Evolutionary conservation across 2,888 invertebrate genomes (phyloP).

Genomic region (Mycogona germanica): DNA sequence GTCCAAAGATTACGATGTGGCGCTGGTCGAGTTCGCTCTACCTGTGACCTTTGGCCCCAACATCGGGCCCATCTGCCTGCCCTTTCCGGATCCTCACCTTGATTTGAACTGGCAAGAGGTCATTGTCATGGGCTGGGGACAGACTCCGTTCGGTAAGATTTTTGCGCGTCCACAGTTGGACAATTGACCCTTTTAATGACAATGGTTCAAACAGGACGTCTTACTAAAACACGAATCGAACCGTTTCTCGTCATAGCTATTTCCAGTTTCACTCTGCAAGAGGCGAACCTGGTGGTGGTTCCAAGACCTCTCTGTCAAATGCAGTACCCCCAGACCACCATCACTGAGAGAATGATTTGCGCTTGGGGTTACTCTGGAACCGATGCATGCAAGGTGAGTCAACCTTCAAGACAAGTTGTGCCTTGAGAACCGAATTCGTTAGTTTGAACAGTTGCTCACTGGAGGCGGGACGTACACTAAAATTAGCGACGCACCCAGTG

Average conservation of each 20-base stretch:
- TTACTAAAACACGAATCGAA: too few species aligned
- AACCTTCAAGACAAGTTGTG: too few species aligned
- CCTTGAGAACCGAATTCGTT: too few species aligned
- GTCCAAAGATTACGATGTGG: constrained; percentile 7
- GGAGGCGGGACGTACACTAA: too few species aligned
- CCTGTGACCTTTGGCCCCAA: constrained; percentile 3
- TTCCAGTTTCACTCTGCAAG: constrained; percentile 13
- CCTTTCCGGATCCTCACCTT: constrained; percentile 6
- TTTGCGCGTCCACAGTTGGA: too few species aligned
- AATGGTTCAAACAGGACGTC: neutral
- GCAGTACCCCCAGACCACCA: constrained; percentile 3
- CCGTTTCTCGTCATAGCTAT: neutral
- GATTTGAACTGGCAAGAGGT: constrained; percentile 12
- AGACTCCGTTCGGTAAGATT: constrained; percentile 6
- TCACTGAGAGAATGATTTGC: constrained; percentile 15
- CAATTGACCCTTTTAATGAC: too few species aligned
- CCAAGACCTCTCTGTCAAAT: constrained; percentile 9
- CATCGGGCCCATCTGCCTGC: constrained; percentile 10
- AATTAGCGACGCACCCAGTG: too few species aligned
- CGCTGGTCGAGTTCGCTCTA: constrained; percentile 11
- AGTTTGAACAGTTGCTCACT: too few species aligned
- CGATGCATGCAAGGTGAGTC: constrained; percentile 12
- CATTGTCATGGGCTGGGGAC: constrained; percentile 15
- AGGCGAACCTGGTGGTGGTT: constrained; percentile 1
- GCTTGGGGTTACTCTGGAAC: constrained; percentile 14